A percentile compares a stretch with the other conserved stretches of the same genome.
Evolutionary conservation across 2,797 vertebrate genomes (phyloP).

Genomic region (Scolopax rusticola): DNA sequence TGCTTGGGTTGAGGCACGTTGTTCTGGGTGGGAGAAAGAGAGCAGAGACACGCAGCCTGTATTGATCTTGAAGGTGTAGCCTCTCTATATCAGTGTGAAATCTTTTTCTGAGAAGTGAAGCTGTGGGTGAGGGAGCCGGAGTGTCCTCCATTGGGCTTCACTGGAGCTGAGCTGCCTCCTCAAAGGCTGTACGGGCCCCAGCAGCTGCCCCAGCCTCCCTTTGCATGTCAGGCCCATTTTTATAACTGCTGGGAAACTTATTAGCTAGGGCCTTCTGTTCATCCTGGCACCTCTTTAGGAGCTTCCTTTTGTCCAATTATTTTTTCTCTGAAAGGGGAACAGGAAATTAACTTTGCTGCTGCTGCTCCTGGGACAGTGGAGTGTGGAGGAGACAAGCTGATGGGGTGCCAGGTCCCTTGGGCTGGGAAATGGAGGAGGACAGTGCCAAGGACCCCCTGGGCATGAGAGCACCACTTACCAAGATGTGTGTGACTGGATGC

Average conservation of each 20-base stretch:
- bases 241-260: neutral
- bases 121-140: neutral
- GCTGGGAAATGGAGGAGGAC: neutral
- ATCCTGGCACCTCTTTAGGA: neutral
- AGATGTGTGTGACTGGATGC: accelerated
- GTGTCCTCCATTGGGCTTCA: neutral
- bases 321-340: neutral
- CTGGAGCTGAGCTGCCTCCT: neutral
- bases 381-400: neutral
- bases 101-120: neutral
- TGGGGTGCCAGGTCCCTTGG: neutral
- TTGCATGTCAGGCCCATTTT: neutral
- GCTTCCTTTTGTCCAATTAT: neutral
- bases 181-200: neutral
- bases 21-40: neutral
- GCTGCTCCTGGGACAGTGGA: neutral
- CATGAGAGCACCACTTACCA: accelerated
- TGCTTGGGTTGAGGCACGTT: accelerated
- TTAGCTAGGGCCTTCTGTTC: neutral
- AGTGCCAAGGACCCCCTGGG: accelerated
- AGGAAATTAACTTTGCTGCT: neutral
- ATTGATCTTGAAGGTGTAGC: neutral
- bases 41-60: too few species aligned
- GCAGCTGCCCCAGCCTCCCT: neutral
- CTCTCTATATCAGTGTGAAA: accelerated